Evolutionary conservation across 2,113 vertebrate species (phyloP), one percentile per base, ranked within the genome.

Genomic region (Struthio camelus): DNA sequence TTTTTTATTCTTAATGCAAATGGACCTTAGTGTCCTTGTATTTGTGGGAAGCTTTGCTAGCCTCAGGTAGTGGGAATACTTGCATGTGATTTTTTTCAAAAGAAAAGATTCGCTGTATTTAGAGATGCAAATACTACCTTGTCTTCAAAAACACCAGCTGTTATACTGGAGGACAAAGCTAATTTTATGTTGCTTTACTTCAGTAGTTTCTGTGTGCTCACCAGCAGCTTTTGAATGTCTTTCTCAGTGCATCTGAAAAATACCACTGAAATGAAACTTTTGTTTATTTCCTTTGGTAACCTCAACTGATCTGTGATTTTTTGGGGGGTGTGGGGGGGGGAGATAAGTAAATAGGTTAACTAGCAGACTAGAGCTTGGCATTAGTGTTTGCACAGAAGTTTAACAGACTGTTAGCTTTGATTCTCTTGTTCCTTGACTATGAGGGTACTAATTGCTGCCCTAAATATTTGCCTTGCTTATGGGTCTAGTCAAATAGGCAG

Each of bases 71-170:
- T 85, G 91, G 87, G 91, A 96, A 95, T 94, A 91, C 85, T 97
- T 97, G 95, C 89, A 96, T 96, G 80, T 2, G 24, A 93, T 94
- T 97, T 92, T 30, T 82, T 80, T 65, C 79, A 77, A 84, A 95
- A 94, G 79, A 96, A 95, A 94, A 83, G 83, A 95, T 93, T 90
- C 91, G 64, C 70, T 96, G 73, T 94, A 92, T 94, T 95, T 93
- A 95, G 85, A 95, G 83, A 97, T 90, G 94, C 87, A 97, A 96
- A 96, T 93, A 28, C 61, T 90, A 93, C 94, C 93, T 97, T 90
- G 70, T 86, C 80, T 95, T 90, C 85, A 92, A 87, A 96, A 93
- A 10, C 80, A 72, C 70, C 85, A 92, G 90, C 87, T 96, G 91
- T 89, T 93, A 50, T 10, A 34, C 61, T 78, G 87, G 51, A 87